Base-by-base conservation (phyloP, 2,797 vertebrate genomes). In the Cetoscarus ocellatus region DNA sequence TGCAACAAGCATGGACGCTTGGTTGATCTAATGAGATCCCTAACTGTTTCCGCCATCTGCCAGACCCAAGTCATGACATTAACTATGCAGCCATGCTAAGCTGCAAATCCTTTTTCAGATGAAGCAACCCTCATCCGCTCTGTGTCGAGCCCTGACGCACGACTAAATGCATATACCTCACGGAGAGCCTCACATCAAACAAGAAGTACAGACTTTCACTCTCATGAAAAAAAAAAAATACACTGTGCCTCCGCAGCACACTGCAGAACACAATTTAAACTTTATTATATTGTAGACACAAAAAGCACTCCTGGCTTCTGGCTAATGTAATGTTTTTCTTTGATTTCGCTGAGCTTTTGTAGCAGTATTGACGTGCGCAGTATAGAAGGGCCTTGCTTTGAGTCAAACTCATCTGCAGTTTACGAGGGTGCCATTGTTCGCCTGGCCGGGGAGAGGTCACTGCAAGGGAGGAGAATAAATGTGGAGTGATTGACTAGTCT, bases 1-100 rank as follows among this genome's bases (percentile, higher is more conserved):
- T 90, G 93, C 90, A 90, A 92, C 71, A 90, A 86, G 89, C 91
- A 73, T 92, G 77, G 88, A 91, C 80, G 93, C 93, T 94, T 90
- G 92, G 92, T 90, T 93, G 93, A 86, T 94, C 94, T 95, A 95
- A 95, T 94, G 95, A 95, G 93, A 93, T 94, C 93, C 90, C 94
- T 94, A 94, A 95, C 94, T 94, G 94, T 94, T 95, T 72, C 83
- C 91, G 92, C 95, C 95, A 95, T 95, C 95, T 95, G 94, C 94
- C 92, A 93, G 92, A 92, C 88, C 92, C 90, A 84, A 94, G 93
- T 93, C 92, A 91, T 91, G 93, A 92, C 94, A 94, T 95, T 94
- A 94, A 91, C 93, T 85, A 93, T 93, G 90, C 92, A 91, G 86
- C 85, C 87, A 87, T 75, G 84, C 90, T 90, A 86, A 86, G 88